Percentiles rank a stretch among this genome's conserved stretches.
Evolutionary conservation across 2,888 invertebrate species (phyloP).

Genomic region (Geophilus truncorum): DNA sequence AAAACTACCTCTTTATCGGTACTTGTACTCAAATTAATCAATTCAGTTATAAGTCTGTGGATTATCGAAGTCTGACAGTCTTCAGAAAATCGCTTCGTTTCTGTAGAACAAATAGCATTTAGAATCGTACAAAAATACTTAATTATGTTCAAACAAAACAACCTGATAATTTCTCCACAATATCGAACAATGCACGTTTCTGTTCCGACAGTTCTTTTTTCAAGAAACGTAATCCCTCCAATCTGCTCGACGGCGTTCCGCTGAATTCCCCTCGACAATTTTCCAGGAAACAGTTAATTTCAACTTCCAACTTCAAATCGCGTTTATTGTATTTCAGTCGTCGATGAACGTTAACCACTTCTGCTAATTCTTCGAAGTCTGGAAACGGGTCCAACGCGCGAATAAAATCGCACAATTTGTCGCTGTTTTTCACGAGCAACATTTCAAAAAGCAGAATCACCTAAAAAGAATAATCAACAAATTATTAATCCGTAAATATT

Average conservation of each 20-base stretch:
- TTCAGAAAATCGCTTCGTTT: constrained; percentile 60
- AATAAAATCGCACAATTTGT: neutral
- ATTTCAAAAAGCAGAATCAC: neutral
- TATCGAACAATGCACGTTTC: neutral
- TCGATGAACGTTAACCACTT: neutral
- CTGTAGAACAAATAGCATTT: too few relatives aligned
- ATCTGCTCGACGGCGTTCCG: constrained; percentile 45
- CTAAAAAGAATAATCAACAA: neutral
- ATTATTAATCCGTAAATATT: neutral
- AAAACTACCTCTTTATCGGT: constrained; percentile 9
- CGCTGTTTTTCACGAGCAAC: neutral
- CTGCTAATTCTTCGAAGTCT: neutral
- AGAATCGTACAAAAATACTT: too few relatives aligned
- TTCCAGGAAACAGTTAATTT: neutral
- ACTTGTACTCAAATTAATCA: constrained; percentile 49
- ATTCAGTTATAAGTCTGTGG: constrained; percentile 59
- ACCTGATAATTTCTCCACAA: neutral
- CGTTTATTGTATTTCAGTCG: neutral
- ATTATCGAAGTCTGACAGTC: constrained; percentile 59
- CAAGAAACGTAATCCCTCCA: constrained; percentile 54
- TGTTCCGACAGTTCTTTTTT: constrained; percentile 52
- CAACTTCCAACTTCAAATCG: neutral
- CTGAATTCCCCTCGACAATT: neutral
- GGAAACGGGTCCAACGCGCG: constrained; percentile 29
- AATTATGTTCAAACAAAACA: neutral